A percentile compares a stretch with the other conserved stretches of the same genome.
These are phyloP conservation scores for Hetaerina titia DNA, from an alignment of 2,888 invertebrate species.

Conservation along the genomic window DNA sequence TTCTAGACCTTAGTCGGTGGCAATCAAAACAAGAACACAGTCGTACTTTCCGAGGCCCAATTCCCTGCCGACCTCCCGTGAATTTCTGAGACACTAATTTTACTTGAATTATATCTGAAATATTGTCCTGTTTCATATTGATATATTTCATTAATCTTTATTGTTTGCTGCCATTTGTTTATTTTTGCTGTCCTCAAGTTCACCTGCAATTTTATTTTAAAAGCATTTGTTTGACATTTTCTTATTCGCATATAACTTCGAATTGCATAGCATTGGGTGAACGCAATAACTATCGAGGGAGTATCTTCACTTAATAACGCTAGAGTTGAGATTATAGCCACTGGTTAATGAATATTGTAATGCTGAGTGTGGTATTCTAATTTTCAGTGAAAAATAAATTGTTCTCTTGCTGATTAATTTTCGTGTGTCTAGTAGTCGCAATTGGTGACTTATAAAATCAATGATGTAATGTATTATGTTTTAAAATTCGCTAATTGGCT, in stretches of 20 bases:
- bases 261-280: constrained; percentile 67
- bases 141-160: background rate
- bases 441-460: constrained; percentile 51
- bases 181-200: constrained; percentile 21
- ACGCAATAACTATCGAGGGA: constrained; percentile 1
- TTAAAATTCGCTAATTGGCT: constrained; percentile 46
- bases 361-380: constrained; percentile 41
- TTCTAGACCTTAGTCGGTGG: background rate
- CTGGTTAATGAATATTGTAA: constrained; percentile 10
- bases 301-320: background rate
- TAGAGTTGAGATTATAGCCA: background rate
- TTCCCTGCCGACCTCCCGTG: background rate
- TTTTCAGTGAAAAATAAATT: background rate
- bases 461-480: constrained; percentile 62
- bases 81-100: background rate
- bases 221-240: constrained; percentile 12
- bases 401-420: constrained; percentile 32
- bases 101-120: background rate
- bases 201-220: constrained; percentile 14
- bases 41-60: background rate
- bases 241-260: background rate
- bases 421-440: constrained; percentile 43
- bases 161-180: background rate
- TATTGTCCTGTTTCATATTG: background rate
- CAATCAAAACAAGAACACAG: background rate